Evolutionary conservation across 2,113 vertebrate species (phyloP).

Genomic region (Scopus umbretta): DNA sequence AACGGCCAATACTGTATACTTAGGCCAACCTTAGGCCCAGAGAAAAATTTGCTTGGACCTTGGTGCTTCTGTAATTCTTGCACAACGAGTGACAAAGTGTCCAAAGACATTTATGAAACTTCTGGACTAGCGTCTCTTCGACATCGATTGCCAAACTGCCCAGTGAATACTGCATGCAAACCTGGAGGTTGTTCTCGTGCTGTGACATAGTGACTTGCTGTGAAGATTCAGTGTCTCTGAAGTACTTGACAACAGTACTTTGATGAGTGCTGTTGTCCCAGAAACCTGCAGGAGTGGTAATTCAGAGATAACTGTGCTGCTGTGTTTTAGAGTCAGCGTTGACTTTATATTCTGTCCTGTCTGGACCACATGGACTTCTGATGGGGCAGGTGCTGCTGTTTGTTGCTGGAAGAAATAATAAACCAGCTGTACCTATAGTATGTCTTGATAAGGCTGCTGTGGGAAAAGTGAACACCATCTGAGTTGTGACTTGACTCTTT

Average conservation of each 20-base stretch:
- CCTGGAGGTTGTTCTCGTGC: not conserved
- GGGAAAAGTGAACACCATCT: not conserved
- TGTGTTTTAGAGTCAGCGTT: not conserved
- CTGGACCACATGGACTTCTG: not conserved
- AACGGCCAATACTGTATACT: not conserved
- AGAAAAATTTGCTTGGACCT: not conserved
- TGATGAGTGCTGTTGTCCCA: not conserved
- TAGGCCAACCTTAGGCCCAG: not conserved
- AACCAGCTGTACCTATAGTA: not conserved
- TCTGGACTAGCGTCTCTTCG: not conserved
- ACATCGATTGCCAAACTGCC: not conserved
- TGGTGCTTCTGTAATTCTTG: not conserved
- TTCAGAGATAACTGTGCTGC: not conserved
- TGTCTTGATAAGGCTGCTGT: not conserved
- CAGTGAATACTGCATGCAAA: not conserved
- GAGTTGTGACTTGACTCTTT: not conserved
- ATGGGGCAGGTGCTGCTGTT: not conserved
- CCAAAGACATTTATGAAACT: not conserved
- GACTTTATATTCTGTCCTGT: not conserved
- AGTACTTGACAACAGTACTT: not conserved
- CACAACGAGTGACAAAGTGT: not conserved
- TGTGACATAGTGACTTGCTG: not conserved
- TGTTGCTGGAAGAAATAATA: not conserved
- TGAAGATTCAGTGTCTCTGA: not conserved
- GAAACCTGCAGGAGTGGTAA: not conserved